phyloP scores from a whole-genome alignment of 2,888 invertebrate species.

The Volucella inflata region DNA sequence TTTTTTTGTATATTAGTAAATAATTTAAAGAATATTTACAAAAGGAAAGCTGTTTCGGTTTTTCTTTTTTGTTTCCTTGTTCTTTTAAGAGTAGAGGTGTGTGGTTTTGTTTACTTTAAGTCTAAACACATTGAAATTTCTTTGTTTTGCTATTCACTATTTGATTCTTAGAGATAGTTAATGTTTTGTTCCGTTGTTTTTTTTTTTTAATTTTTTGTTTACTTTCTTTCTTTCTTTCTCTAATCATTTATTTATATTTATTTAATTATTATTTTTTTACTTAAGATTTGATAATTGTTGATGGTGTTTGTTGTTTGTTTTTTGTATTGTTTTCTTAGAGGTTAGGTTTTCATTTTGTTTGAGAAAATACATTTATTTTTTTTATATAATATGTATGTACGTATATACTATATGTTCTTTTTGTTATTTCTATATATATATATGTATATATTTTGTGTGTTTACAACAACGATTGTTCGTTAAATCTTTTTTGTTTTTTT shows the following conservation, averaged over 20 bases:
- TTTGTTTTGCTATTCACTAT: slow-evolving; percentile 38
- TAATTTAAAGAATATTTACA: slow-evolving; percentile 67
- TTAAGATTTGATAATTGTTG: slow-evolving; percentile 29
- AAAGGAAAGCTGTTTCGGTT: slow-evolving; percentile 24
- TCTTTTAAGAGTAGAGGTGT: slow-evolving; percentile 43
- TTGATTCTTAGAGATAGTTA: slow-evolving; percentile 60
- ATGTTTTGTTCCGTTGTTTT: slow-evolving; percentile 70
- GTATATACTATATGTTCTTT: slow-evolving; percentile 29
- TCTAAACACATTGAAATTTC: slow-evolving; percentile 57
- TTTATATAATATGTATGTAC: slow-evolving; percentile 39
- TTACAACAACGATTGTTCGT: slow-evolving; percentile 73
- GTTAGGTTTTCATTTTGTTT: slow-evolving; percentile 47
- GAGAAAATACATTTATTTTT: slow-evolving; percentile 59
- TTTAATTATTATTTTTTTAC: not conserved
- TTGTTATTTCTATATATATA: slow-evolving; percentile 32
- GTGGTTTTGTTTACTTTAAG: slow-evolving; percentile 16
- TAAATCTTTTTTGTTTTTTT: slow-evolving; percentile 60
- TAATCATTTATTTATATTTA: slow-evolving; percentile 55
- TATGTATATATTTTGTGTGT: slow-evolving; percentile 62
- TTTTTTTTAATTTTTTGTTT: slow-evolving; percentile 61
- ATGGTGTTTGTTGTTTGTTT: slow-evolving; percentile 34
- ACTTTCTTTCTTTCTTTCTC: slow-evolving; percentile 69
- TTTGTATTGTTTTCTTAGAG: slow-evolving; percentile 32
- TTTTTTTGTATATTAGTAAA: slow-evolving; percentile 53
- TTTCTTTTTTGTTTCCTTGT: no score